phyloP scores from a whole-genome alignment of 2,113 vertebrate genomes.

The Antennarius striatus region DNA sequence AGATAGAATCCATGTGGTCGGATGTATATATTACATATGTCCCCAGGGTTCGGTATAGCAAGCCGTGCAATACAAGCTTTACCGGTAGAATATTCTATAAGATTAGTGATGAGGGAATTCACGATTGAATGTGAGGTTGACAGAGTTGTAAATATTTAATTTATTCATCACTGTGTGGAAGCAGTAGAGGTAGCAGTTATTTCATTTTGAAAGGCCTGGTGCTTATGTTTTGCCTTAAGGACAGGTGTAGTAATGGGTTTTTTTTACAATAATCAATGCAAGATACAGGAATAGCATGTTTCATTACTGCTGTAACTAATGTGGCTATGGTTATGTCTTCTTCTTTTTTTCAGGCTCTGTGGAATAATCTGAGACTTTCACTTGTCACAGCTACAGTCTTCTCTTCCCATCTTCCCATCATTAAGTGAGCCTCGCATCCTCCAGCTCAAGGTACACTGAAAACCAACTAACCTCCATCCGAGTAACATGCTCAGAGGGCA shows the following conservation, averaged over 20 bases:
- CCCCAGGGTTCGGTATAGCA: conserved; percentile 17
- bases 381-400: conserved; percentile 7
- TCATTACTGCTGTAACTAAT: not conserved
- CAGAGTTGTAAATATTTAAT: conserved; percentile 20
- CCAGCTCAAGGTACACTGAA: conserved; percentile 33
- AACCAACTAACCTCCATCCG: conserved; percentile 24
- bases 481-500: conserved; percentile 18
- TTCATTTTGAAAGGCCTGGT: too few relatives aligned
- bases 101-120: conserved; percentile 1
- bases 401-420: not conserved
- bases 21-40: conserved; percentile 27
- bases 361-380: conserved; percentile 13
- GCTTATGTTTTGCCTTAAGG: too few relatives aligned
- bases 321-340: conserved; percentile 11
- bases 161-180: not conserved
- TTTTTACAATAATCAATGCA: not conserved
- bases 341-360: conserved; percentile 5
- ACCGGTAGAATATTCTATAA: conserved; percentile 8
- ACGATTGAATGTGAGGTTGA: conserved; percentile 1
- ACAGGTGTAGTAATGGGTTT: too few relatives aligned
- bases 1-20: conserved; percentile 25
- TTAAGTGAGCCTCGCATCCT: conserved; percentile 9
- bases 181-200: not conserved
- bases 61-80: conserved; percentile 11
- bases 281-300: not conserved